A percentile compares a stretch with the other conserved stretches of the same genome.
Conservation (phyloP, 2,113 vertebrate species). For the Barnardius zonarius region DNA sequence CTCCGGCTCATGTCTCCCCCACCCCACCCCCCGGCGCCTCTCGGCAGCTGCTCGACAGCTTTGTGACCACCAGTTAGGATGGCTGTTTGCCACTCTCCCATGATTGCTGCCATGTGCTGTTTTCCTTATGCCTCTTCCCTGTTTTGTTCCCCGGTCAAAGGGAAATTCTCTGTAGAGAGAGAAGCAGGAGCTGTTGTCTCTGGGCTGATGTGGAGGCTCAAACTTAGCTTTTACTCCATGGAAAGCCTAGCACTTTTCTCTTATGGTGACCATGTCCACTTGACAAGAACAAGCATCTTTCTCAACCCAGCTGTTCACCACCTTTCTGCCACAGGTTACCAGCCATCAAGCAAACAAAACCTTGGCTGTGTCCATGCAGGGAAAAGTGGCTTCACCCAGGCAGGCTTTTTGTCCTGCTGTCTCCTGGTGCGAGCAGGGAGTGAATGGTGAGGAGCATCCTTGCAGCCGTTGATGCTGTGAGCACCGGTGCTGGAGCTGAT, state of each 20-base stretch:
- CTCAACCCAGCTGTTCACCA: background rate
- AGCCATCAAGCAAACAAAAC: background rate
- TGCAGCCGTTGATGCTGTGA: background rate
- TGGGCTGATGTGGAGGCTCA: background rate
- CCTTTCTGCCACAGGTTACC: background rate
- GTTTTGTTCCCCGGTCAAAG: background rate
- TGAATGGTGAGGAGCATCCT: background rate
- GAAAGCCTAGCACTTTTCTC: background rate
- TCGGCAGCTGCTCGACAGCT: conserved; percentile 53
- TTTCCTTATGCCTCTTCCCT: conserved; percentile 1
- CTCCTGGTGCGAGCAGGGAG: background rate
- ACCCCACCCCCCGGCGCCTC: background rate
- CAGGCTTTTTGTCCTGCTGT: background rate
- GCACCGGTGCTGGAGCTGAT: background rate
- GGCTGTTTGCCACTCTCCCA: conserved; percentile 52
- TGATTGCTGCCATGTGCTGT: conserved; percentile 60
- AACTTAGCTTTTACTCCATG: background rate
- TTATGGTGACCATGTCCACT: background rate
- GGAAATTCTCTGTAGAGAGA: background rate
- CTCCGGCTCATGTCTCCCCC: too few relatives aligned
- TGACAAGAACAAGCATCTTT: background rate
- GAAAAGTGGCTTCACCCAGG: fast-evolving
- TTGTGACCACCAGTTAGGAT: conserved; percentile 55
- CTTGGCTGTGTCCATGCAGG: fast-evolving
- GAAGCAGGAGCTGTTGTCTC: background rate